phyloP scores from a whole-genome alignment of 2,888 invertebrate genomes.

The Macrosiphum euphorbiae region DNA sequence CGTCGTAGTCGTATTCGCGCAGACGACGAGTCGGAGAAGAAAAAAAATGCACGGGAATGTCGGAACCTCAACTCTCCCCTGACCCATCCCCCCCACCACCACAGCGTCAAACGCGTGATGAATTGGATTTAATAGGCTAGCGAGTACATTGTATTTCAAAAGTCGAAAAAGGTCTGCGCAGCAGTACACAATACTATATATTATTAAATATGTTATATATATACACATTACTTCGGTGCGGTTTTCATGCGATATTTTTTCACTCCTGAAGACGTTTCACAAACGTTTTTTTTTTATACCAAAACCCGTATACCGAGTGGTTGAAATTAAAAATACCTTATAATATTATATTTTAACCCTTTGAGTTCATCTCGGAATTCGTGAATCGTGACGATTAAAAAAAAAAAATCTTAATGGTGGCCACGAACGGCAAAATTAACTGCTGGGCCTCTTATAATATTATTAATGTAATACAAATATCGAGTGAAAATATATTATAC shows the following conservation, averaged over 20 bases:
- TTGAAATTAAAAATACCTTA: background rate
- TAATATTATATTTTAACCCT: too few relatives aligned
- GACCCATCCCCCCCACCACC: background rate
- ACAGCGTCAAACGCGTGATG: background rate
- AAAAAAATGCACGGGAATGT: background rate
- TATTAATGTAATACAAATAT: background rate
- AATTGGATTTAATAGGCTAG: constrained; percentile 33
- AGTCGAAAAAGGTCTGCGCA: background rate
- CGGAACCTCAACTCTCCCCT: background rate
- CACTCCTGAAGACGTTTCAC: background rate
- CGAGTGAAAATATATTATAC: background rate
- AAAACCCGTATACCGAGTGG: background rate
- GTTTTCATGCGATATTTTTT: too few relatives aligned
- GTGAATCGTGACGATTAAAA: too few relatives aligned
- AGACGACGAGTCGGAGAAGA: background rate
- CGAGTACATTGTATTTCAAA: constrained; percentile 21
- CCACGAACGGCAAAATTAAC: too few relatives aligned
- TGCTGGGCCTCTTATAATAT: background rate
- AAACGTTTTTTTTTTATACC: background rate
- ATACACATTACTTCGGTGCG: too few relatives aligned
- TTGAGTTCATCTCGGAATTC: too few relatives aligned
- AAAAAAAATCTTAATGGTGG: too few relatives aligned
- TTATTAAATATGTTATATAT: background rate
- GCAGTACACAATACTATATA: background rate
- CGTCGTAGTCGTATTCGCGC: background rate